Conservation (phyloP, 2,797 vertebrate species). For the Liasis olivaceus region DNA sequence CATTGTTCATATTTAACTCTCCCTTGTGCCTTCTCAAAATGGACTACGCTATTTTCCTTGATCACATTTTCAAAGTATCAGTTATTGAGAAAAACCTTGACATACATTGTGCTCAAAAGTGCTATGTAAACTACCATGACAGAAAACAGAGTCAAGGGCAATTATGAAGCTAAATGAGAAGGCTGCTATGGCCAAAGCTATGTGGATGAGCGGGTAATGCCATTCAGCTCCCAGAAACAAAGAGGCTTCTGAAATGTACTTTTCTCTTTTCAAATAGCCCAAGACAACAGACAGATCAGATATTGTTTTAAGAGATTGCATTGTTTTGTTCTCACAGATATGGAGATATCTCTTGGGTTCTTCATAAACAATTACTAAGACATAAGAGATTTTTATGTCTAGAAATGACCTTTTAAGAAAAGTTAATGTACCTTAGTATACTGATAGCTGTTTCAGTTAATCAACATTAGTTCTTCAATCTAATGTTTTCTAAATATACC, state of each 20-base stretch:
- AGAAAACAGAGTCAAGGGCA: not conserved
- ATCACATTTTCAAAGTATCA: not conserved
- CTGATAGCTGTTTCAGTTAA: not conserved
- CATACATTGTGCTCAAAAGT: not conserved
- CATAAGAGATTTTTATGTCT: conserved; percentile 28
- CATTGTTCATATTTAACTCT: not conserved
- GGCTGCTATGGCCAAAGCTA: conserved; percentile 32
- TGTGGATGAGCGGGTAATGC: conserved; percentile 9
- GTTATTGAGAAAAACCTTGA: not conserved
- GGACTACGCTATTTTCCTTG: not conserved
- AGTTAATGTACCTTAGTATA: not conserved
- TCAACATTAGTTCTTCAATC: not conserved
- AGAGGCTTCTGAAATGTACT: conserved; percentile 61
- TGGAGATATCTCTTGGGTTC: conserved; percentile 72
- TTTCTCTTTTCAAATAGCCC: conserved; percentile 44
- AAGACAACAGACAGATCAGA: conserved; percentile 54
- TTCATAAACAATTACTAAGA: conserved; percentile 50
- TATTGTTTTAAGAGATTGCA: conserved; percentile 56
- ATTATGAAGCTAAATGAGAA: not conserved
- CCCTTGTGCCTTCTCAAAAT: not conserved
- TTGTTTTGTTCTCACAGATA: conserved; percentile 59
- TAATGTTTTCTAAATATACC: not conserved
- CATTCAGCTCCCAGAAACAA: conserved; percentile 65
- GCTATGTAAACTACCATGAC: conserved; percentile 27
- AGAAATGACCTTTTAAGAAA: conserved; percentile 30